Evolutionary conservation across 2,113 vertebrate species (phyloP), one percentile per base, ranked within the genome.

Genomic region (Serilophus lunatus): DNA sequence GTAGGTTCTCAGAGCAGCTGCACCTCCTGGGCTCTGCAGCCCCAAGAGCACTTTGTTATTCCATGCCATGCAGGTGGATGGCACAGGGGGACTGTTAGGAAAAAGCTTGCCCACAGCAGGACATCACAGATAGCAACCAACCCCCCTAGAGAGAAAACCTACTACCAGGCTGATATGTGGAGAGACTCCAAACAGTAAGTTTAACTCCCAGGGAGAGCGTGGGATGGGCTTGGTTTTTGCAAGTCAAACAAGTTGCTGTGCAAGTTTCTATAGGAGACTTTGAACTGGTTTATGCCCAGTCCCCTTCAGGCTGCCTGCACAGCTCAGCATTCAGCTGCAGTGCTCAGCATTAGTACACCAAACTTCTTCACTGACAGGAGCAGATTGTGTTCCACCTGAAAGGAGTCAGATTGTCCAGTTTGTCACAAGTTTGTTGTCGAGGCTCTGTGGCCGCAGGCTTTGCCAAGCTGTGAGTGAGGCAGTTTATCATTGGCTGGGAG

Each of bases 1-100:
- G 0, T 3, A 29, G 56, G 2, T 17, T 33, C 3, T 10, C 3
- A n/a, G 44, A n/a, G 75, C 57, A 90, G 64, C 51, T 81, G 2
- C 3, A 2, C 18, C 4, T 5, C 68, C 59, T n/a, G 42, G 22
- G 10, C n/a, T 35, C 69, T 4, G 53, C 74, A 82, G 65, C 54
- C 13, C 4, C 0, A 57, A 18, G 9, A 79, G 49, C 78, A 1
- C 31, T 88, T 68, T 50, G 59, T 79, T 82, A 45, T 66, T 92
- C 74, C 29, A 0, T 47, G 36, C 56, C 54, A 12, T 19, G 6
- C 71, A 94, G 82, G 82, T 53, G 40, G 45, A 76, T 50, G 50
- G 53, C 53, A 61, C 14, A 31, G 40, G 18, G 92, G 51, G 38
- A 63, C 31, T 31, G 26, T 14, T 33, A 40, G 87, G 57, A 74